Evolutionary conservation across 2,797 vertebrate genomes (phyloP).

Genomic region (Huso huso): DNA sequence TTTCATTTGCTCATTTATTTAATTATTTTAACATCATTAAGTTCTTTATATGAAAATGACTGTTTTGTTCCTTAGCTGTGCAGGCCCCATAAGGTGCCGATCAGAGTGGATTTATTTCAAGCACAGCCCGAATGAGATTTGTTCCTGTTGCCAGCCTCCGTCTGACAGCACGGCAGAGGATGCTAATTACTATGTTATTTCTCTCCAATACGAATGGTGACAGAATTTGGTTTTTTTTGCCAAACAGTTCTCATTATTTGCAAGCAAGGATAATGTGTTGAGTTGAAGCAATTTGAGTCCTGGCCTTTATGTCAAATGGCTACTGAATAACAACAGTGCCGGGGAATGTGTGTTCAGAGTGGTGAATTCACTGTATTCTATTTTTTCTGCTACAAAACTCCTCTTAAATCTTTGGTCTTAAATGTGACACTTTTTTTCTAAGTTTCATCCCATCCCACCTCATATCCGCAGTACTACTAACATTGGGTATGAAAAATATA

Average conservation of each 20-base stretch:
- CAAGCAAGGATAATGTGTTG: constrained; percentile 9
- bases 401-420: too few relatives aligned
- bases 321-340: neutral
- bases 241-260: constrained; percentile 11
- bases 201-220: constrained; percentile 12
- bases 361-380: too few relatives aligned
- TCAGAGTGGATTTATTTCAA: constrained; percentile 20
- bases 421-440: too few relatives aligned
- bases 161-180: constrained; percentile 3
- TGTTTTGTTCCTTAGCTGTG: constrained; percentile 7
- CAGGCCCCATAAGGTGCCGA: constrained; percentile 5
- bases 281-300: neutral
- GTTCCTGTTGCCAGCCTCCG: neutral
- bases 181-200: constrained; percentile 20
- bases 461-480: too few relatives aligned
- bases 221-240: neutral
- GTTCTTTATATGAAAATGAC: constrained; percentile 10
- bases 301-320: constrained; percentile 5
- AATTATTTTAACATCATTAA: constrained; percentile 22
- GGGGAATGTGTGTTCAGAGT: too few relatives aligned
- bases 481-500: too few relatives aligned
- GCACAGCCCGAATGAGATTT: constrained; percentile 10
- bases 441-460: too few relatives aligned
- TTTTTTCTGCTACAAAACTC: too few relatives aligned
- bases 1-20: constrained; percentile 13